A percentile compares a stretch with the other conserved stretches of the same genome.
Conservation (phyloP, 2,113 vertebrate species). For the Salminus brasiliensis region DNA sequence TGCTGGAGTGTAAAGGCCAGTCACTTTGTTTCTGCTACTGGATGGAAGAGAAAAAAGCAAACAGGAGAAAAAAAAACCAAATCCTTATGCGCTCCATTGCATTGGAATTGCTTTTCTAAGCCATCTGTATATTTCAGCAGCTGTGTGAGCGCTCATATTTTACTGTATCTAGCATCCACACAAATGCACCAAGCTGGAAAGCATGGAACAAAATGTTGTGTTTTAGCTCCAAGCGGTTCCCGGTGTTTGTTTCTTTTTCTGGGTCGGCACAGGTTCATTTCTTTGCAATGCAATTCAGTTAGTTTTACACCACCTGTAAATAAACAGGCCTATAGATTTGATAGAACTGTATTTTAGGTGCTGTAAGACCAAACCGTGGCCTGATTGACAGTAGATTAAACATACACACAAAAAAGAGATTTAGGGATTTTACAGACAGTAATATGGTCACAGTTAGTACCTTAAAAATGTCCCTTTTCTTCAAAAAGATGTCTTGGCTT, state of each 20-base stretch:
- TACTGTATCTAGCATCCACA: constrained; percentile 38
- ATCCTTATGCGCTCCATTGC: constrained; percentile 57
- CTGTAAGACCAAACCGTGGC: not conserved
- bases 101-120: constrained; percentile 66
- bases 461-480: too few species aligned
- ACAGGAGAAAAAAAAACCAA: constrained; percentile 57
- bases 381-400: too few species aligned
- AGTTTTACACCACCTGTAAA: not conserved
- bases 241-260: not conserved
- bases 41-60: constrained; percentile 56
- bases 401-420: not conserved
- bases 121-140: constrained; percentile 56
- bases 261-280: not conserved
- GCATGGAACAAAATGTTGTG: not conserved
- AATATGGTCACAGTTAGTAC: not conserved
- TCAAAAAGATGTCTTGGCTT: not conserved
- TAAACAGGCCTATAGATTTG: too few species aligned
- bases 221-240: not conserved
- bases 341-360: too few species aligned
- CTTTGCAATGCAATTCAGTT: not conserved
- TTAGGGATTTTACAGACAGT: not conserved
- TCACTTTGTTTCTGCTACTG: constrained; percentile 63
- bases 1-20: constrained; percentile 40
- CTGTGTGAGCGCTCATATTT: constrained; percentile 52
- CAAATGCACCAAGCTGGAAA: not conserved